phyloP scores from a whole-genome alignment of 2,113 vertebrate genomes.

The Halichoeres trimaculatus region DNA sequence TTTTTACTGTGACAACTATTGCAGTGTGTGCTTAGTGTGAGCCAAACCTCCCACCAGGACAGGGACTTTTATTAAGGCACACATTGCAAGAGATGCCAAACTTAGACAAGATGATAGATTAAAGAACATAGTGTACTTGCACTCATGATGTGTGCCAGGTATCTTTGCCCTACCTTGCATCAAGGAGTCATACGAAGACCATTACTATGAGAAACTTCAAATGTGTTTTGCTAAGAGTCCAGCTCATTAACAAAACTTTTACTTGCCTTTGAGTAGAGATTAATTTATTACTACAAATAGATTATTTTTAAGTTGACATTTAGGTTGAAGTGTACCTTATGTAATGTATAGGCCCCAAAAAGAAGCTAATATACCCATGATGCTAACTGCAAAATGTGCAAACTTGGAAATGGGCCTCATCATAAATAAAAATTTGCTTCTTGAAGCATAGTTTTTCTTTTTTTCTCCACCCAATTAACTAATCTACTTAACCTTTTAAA shows the following conservation, averaged over 20 bases:
- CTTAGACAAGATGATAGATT: slow-evolving; percentile 60
- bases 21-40: slow-evolving; percentile 63
- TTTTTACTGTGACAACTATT: slow-evolving; percentile 52
- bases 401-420: slow-evolving; percentile 16
- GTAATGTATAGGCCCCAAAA: slow-evolving; percentile 23
- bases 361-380: slow-evolving; percentile 2
- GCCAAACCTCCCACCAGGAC: slow-evolving; percentile 44
- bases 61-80: slow-evolving; percentile 58
- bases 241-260: slow-evolving; percentile 76
- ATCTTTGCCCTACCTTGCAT: slow-evolving; percentile 29
- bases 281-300: background rate
- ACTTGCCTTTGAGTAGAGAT: slow-evolving; percentile 8
- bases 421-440: slow-evolving; percentile 13
- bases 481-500: slow-evolving; percentile 19
- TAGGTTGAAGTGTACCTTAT: background rate
- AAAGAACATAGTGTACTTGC: slow-evolving; percentile 46
- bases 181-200: slow-evolving; percentile 4
- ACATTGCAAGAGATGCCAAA: slow-evolving; percentile 65
- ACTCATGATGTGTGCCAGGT: slow-evolving; percentile 40
- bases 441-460: background rate
- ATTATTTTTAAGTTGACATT: slow-evolving; percentile 30
- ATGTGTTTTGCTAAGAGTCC: slow-evolving; percentile 75
- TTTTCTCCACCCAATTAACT: slow-evolving; percentile 15
- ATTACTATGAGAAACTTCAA: background rate
- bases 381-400: slow-evolving; percentile 47